phyloP scores from a whole-genome alignment of 2,797 vertebrate species.

The Furcifer pardalis region DNA sequence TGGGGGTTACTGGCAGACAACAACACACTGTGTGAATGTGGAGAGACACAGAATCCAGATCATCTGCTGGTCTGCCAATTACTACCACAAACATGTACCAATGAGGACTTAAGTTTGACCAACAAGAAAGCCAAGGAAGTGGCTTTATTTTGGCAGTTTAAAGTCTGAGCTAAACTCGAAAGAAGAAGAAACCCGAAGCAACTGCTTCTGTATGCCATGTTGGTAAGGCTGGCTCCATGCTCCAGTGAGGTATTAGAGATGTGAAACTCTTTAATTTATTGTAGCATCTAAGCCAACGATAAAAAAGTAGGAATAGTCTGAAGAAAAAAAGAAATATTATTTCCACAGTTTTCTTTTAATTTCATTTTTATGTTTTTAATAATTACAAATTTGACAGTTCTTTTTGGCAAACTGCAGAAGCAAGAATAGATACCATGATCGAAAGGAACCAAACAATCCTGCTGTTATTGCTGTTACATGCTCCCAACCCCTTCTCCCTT shows the following conservation, averaged over 20 bases:
- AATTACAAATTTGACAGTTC: background rate
- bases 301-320: background rate
- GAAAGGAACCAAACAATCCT: background rate
- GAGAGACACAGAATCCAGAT: no score
- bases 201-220: background rate
- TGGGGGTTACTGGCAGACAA: no score
- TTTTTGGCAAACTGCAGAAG: background rate
- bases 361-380: background rate
- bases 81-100: no score
- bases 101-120: no score
- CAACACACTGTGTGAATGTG: no score
- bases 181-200: no score
- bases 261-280: background rate
- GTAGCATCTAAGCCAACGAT: background rate
- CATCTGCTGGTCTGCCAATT: no score
- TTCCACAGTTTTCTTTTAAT: background rate
- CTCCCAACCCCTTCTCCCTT: no score
- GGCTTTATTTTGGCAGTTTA: no score
- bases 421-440: background rate
- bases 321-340: background rate
- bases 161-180: no score
- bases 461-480: no score
- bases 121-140: no score
- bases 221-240: background rate
- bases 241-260: background rate